Conservation (phyloP, 2,113 vertebrate genomes). For the Petromus typicus region DNA sequence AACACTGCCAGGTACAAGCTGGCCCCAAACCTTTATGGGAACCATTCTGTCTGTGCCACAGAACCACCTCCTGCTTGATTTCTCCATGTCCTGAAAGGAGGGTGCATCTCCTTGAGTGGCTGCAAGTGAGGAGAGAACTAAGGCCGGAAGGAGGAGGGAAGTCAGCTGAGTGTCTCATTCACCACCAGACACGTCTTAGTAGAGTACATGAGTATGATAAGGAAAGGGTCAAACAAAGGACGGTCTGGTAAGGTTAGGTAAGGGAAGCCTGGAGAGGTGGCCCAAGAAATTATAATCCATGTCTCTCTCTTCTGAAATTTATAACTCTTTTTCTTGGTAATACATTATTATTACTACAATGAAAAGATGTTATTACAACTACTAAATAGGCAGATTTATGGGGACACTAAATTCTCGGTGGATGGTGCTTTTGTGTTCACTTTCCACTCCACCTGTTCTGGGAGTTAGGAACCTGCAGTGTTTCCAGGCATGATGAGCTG, state of each 20-base stretch:
- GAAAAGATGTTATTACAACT: neutral
- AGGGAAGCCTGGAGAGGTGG: neutral
- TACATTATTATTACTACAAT: neutral
- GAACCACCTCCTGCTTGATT: constrained; percentile 3
- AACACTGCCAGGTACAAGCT: neutral
- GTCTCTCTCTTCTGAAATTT: neutral
- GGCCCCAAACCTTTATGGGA: neutral
- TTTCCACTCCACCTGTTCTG: neutral
- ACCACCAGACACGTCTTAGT: neutral
- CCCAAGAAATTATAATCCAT: neutral
- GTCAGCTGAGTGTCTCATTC: neutral
- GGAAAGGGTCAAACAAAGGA: neutral
- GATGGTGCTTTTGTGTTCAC: neutral
- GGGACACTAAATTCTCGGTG: neutral
- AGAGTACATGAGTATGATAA: neutral
- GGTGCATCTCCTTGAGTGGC: neutral
- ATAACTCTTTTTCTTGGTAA: neutral
- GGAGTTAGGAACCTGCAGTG: neutral
- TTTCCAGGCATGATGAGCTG: neutral
- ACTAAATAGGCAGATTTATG: neutral
- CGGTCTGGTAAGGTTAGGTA: neutral
- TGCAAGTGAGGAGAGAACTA: neutral
- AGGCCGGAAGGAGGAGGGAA: neutral
- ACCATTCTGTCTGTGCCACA: neutral
- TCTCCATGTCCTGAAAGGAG: neutral